These are phyloP conservation scores for Charadrius vociferus DNA, from an alignment of 2,113 vertebrate genomes.

Conservation along the genomic window DNA sequence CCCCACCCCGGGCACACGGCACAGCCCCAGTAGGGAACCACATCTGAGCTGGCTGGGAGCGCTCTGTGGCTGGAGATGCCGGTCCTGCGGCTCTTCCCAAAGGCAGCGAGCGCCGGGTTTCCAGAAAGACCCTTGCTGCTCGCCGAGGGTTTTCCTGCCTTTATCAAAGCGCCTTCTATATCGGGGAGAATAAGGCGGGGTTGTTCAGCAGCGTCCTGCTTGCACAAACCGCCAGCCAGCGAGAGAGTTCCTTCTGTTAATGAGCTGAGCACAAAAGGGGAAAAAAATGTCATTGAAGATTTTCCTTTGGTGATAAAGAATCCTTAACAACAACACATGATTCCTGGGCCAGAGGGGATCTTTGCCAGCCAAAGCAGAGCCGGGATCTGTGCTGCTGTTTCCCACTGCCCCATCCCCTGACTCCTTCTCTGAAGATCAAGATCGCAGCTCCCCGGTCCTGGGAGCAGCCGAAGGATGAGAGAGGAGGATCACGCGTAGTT, in stretches of 20 bases:
- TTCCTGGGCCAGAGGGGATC: not conserved
- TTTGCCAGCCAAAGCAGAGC: not conserved
- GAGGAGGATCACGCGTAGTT: rapidly evolving
- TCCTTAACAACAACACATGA: constrained; percentile 32
- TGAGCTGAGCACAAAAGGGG: constrained; percentile 36
- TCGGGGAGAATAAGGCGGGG: not conserved
- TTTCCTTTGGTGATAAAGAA: constrained; percentile 23
- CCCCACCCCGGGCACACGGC: rapidly evolving
- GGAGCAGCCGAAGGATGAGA: not conserved
- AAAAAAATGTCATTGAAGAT: not conserved
- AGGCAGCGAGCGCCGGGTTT: not conserved
- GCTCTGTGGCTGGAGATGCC: not conserved
- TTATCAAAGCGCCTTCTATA: constrained; percentile 45
- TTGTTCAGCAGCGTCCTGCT: not conserved
- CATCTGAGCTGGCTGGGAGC: not conserved
- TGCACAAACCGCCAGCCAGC: not conserved
- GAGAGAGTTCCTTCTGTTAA: constrained; percentile 31
- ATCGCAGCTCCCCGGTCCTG: not conserved
- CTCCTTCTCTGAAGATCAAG: not conserved
- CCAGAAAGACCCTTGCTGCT: not conserved
- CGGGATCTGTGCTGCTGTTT: not conserved
- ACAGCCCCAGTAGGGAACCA: not conserved
- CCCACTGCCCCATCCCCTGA: not conserved
- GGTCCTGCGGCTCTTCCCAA: not conserved
- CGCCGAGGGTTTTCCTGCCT: not conserved